A percentile compares a stretch with the other conserved stretches of the same genome.
These are phyloP conservation scores for Pocillopora meandrina DNA, from an alignment of 92 coral and sea anemone species.

Conservation along the genomic window DNA sequence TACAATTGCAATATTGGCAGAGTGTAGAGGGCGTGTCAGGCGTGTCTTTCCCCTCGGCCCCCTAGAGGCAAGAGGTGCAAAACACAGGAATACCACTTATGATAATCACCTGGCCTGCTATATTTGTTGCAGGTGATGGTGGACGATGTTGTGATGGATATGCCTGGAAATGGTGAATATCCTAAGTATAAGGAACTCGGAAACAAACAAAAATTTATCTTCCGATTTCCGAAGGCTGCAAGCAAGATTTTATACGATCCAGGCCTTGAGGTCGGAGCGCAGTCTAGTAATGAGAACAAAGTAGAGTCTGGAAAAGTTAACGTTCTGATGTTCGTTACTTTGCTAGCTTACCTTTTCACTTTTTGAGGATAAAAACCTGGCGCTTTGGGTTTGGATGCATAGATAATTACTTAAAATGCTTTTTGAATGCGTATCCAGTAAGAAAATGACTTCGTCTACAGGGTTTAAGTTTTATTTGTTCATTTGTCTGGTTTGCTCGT, in stretches of 20 bases:
- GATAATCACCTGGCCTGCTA: background rate
- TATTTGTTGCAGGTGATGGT: slow-evolving; percentile 25
- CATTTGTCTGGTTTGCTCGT: too few relatives aligned
- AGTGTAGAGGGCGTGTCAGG: too few relatives aligned
- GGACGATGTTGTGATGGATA: slow-evolving; percentile 21
- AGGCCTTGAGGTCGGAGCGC: slow-evolving; percentile 24
- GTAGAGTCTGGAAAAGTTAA: background rate
- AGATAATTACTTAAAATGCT: background rate
- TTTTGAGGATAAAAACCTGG: background rate
- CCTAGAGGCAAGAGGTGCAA: background rate
- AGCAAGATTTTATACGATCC: slow-evolving; percentile 29
- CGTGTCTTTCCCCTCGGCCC: too few relatives aligned
- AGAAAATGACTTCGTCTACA: too few relatives aligned
- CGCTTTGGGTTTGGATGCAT: background rate
- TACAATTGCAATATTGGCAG: too few relatives aligned
- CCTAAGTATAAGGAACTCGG: slow-evolving; percentile 18
- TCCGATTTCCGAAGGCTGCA: slow-evolving; percentile 37
- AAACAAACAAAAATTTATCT: slow-evolving; percentile 31
- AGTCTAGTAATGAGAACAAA: background rate
- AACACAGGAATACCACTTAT: background rate
- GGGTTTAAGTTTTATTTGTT: too few relatives aligned
- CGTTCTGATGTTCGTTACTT: background rate
- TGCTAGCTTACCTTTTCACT: background rate
- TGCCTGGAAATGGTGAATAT: slow-evolving; percentile 33
- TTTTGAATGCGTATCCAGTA: too few relatives aligned